These are phyloP conservation scores for Gasterosteus aculeatus DNA, from an alignment of 2,113 vertebrate genomes.

Conservation along the genomic window DNA sequence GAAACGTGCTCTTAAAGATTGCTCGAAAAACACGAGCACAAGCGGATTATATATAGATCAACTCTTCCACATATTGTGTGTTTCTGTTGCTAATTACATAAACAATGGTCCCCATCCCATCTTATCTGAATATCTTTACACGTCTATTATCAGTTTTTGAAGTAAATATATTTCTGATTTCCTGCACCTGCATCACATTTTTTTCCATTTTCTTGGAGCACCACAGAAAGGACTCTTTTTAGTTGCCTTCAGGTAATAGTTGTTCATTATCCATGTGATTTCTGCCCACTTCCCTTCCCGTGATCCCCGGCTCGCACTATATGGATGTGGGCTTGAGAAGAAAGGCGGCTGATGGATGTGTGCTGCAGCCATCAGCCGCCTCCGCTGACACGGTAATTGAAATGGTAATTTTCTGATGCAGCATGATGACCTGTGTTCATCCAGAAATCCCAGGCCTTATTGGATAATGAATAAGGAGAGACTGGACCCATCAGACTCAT, in stretches of 20 bases:
- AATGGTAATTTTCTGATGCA: conserved; percentile 64
- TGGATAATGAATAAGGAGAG: conserved; percentile 40
- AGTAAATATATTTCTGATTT: conserved; percentile 3
- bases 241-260: conserved; percentile 23
- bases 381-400: conserved; percentile 53
- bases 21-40: neutral
- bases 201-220: neutral
- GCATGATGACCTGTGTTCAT: conserved; percentile 43
- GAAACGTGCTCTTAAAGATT: neutral
- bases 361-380: conserved; percentile 31
- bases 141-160: neutral
- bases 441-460: conserved; percentile 41
- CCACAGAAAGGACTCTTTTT: neutral
- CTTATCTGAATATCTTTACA: neutral
- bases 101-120: neutral
- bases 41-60: neutral
- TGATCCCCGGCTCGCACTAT: conserved; percentile 18
- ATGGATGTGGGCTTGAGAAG: conserved; percentile 20
- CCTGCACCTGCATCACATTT: neutral
- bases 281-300: neutral
- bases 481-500: conserved; percentile 8
- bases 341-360: conserved; percentile 24
- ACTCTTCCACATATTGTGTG: neutral
- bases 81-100: conserved; percentile 16
- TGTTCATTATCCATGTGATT: conserved; percentile 29